Evolutionary conservation across 2,797 vertebrate genomes (phyloP).

Genomic region (Triplophysa bombifrons): DNA sequence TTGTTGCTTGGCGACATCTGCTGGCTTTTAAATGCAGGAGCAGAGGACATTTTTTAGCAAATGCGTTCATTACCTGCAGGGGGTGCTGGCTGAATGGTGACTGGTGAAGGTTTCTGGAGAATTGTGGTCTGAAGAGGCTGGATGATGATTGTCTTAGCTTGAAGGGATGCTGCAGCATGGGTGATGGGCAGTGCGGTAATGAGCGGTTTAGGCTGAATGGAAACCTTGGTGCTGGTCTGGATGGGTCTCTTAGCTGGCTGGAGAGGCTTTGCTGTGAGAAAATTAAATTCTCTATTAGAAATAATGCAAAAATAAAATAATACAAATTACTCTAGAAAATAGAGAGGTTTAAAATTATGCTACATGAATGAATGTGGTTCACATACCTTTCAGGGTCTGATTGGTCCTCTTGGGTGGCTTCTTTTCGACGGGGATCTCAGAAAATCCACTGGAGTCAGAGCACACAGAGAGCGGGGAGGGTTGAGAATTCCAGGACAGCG

Average conservation of each 20-base stretch:
- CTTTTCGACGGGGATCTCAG: slow-evolving; percentile 65
- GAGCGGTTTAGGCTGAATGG: slow-evolving; percentile 87
- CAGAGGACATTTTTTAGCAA: not conserved
- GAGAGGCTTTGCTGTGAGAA: slow-evolving; percentile 44
- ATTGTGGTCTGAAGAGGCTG: slow-evolving; percentile 84
- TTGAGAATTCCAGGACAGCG: slow-evolving; percentile 77
- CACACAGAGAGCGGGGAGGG: slow-evolving; percentile 85
- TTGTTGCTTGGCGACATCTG: slow-evolving; percentile 65
- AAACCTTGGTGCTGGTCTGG: slow-evolving; percentile 80
- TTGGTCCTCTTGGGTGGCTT: slow-evolving; percentile 69
- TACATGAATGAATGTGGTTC: not conserved
- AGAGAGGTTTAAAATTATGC: not conserved
- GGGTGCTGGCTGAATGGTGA: slow-evolving; percentile 86
- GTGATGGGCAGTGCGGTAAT: slow-evolving; percentile 83
- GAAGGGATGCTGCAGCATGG: slow-evolving; percentile 74
- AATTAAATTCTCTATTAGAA: not conserved
- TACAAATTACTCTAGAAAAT: not conserved
- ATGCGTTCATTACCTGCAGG: slow-evolving; percentile 77
- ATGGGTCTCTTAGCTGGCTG: slow-evolving; percentile 77
- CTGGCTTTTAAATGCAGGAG: slow-evolving; percentile 53
- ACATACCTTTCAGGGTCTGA: slow-evolving; percentile 70
- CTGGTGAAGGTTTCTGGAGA: slow-evolving; percentile 79
- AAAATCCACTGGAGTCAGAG: slow-evolving; percentile 80
- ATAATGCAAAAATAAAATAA: not conserved
- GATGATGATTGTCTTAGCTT: slow-evolving; percentile 90